phyloP scores from a whole-genome alignment of 2,797 vertebrate species.

The Corythornis leucogaster region DNA sequence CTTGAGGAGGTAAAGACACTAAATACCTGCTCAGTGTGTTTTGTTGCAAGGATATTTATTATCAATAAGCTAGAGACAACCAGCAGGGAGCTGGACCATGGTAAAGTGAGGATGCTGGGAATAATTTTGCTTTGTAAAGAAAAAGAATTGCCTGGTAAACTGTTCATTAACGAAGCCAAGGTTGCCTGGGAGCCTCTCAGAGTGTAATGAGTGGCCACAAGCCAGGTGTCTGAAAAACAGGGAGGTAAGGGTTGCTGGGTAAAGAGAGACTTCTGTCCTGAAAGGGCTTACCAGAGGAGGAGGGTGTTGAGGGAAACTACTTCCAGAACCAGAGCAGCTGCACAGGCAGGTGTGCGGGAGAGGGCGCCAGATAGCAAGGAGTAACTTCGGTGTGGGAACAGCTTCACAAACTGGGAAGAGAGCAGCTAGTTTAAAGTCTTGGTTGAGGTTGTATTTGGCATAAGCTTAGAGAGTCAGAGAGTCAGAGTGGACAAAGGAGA shows the following conservation, averaged over 20 bases:
- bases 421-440: not conserved
- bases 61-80: not conserved
- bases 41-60: not conserved
- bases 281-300: not conserved
- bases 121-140: not conserved
- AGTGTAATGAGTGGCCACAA: not conserved
- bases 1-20: not conserved
- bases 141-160: not conserved
- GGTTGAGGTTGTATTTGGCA: not conserved
- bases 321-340: not conserved
- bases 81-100: not conserved
- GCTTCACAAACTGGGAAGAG: not conserved
- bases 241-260: not conserved
- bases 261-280: not conserved
- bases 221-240: not conserved
- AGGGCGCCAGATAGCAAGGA: conserved; percentile 53
- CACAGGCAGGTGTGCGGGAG: not conserved
- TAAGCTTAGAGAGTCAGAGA: not conserved
- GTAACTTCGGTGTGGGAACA: not conserved
- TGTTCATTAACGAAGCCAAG: not conserved
- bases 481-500: not conserved
- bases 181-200: not conserved
- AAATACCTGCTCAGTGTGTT: not conserved
- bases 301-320: not conserved
- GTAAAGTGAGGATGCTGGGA: not conserved